Evolutionary conservation across 2,888 invertebrate genomes (phyloP).

Genomic region (Nineta flava): DNA sequence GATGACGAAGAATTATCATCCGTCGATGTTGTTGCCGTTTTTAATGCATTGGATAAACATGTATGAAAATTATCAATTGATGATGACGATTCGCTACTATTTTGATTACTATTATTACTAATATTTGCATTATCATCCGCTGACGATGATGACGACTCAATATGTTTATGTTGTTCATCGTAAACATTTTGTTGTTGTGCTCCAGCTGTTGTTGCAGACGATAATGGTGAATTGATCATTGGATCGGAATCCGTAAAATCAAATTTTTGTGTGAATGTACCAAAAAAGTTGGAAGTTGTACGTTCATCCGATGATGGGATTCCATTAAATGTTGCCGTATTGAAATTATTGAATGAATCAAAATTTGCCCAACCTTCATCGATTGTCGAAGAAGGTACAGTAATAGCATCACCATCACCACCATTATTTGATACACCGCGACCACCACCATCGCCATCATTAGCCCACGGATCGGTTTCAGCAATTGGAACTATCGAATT

Average conservation of each 20-base stretch:
- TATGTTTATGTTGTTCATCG: background rate
- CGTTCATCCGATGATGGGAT: background rate
- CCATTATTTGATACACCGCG: too few species aligned
- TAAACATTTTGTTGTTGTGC: background rate
- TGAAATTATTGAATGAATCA: conserved; percentile 15
- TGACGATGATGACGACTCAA: background rate
- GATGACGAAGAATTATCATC: too few species aligned
- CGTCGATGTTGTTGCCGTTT: too few species aligned
- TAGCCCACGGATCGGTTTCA: conserved; percentile 21
- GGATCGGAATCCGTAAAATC: background rate
- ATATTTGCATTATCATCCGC: background rate
- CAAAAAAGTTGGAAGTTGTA: background rate
- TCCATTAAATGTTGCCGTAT: conserved; percentile 5
- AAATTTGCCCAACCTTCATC: conserved; percentile 30
- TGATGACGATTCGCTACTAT: background rate
- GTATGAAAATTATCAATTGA: background rate
- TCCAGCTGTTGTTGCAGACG: background rate
- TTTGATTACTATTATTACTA: background rate
- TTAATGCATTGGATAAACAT: background rate
- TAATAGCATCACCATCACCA: conserved; percentile 8
- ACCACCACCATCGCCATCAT: conserved; percentile 1
- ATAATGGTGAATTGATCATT: background rate
- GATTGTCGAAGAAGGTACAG: conserved; percentile 10
- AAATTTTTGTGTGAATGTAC: background rate
- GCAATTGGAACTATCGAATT: conserved; percentile 13